Conservation (phyloP, 2,888 invertebrate genomes). For the Drosophila testacea region DNA sequence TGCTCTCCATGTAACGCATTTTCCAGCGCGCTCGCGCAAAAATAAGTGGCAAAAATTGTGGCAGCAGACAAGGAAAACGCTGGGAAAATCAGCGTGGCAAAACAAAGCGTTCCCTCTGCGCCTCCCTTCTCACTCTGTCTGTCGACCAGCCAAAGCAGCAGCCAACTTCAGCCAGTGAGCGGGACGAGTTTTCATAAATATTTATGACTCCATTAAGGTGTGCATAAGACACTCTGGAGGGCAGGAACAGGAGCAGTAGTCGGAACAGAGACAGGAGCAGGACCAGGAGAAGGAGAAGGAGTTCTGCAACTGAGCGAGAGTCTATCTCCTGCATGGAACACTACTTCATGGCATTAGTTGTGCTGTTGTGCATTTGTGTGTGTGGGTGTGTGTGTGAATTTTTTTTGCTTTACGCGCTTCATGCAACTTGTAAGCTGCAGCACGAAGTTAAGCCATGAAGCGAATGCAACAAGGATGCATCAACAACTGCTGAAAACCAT, state of each 20-base stretch:
- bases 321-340: slow-evolving; percentile 41
- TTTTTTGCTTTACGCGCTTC: slow-evolving; percentile 40
- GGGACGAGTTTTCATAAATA: slow-evolving; percentile 83
- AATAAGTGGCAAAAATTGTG: slow-evolving; percentile 70
- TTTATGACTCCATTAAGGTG: slow-evolving; percentile 85
- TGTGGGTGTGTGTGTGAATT: slow-evolving; percentile 7
- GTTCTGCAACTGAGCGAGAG: slow-evolving; percentile 10
- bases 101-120: slow-evolving; percentile 47
- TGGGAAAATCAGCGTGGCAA: slow-evolving; percentile 49
- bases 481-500: slow-evolving; percentile 28
- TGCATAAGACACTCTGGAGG: slow-evolving; percentile 80
- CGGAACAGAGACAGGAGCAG: slow-evolving; percentile 5
- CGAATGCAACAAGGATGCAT: slow-evolving; percentile 19
- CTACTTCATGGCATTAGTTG: slow-evolving; percentile 27
- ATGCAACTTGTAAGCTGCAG: slow-evolving; percentile 61
- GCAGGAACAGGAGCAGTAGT: slow-evolving; percentile 30
- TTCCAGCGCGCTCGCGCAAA: slow-evolving; percentile 54
- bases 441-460: slow-evolving; percentile 62
- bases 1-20: slow-evolving; percentile 29
- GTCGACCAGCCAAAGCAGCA: slow-evolving; percentile 23
- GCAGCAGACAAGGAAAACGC: slow-evolving; percentile 39
- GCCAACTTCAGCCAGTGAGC: slow-evolving; percentile 47
- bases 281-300: slow-evolving; percentile 22
- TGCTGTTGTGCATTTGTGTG: slow-evolving; percentile 26
- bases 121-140: slow-evolving; percentile 3